Evolutionary conservation across 2,888 invertebrate species (phyloP), one percentile per base, ranked within the genome.

Genomic region (Drosophila aldrichi): DNA sequence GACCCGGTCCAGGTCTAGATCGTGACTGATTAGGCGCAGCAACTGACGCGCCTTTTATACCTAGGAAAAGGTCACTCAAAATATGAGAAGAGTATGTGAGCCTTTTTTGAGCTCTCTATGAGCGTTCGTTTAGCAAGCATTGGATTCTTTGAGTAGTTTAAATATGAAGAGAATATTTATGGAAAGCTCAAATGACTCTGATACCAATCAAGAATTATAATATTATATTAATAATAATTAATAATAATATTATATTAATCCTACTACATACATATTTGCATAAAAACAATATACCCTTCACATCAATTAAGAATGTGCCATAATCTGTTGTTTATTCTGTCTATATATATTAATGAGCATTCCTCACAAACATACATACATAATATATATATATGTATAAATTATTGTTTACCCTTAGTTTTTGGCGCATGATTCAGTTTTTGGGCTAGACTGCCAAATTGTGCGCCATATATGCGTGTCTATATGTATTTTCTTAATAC

Each of bases 401-500:
- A n/a, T 46, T 48, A 46, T 51, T 40, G 16, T 48, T 48, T 48
- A 22, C 34, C 34, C 12, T 29, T 25, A 58, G 32, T 32, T 22
- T 55, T 60, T 20, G 32, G 10, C 18, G 16, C n/a, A 29, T 70
- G 44, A 63, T 44, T 77, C 59, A 57, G 18, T 58, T 41, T 49
- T 44, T 62, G n/a, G 43, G 34, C 20, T 65, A 20, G 41, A 34
- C 25, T 36, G n/a, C 34, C 44, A 36, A 55, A 34, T 22, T 36
- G 4, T 40, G 22, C 46, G 43, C 36, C 56, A 68, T 38, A 43
- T 46, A 22, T 4, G 32, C 25, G 22, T 36, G 9, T 49, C 9
- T 44, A 36, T 81, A 60, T 61, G 34, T 40, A 55, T 60, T 25
- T 64, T 54, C 14, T 12, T 38, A 36, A 49, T 57, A 66, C 60